Evolutionary conservation across 2,797 vertebrate genomes (phyloP).

Genomic region (Darevskia mixta): DNA sequence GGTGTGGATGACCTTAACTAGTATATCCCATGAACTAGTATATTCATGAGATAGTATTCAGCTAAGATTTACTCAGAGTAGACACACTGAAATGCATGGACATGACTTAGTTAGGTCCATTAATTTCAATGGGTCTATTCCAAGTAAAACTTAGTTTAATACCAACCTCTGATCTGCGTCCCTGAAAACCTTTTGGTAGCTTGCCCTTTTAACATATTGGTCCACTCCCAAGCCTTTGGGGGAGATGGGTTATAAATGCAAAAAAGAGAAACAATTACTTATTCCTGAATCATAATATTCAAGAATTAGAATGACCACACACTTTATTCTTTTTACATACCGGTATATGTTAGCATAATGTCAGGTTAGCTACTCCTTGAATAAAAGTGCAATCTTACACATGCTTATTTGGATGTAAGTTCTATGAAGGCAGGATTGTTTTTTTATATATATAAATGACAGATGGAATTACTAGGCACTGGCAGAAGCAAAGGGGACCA

Average conservation of each 20-base stretch:
- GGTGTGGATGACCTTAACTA: not conserved
- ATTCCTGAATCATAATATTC: not conserved
- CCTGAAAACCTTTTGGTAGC: not conserved
- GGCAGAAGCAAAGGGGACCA: not conserved
- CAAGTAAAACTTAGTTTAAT: too few relatives aligned
- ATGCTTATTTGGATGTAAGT: too few relatives aligned
- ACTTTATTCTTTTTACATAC: not conserved
- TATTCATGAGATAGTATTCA: not conserved
- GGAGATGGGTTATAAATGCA: not conserved
- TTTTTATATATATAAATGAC: too few relatives aligned
- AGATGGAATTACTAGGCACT: too few relatives aligned
- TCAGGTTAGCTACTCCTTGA: too few relatives aligned
- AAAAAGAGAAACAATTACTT: not conserved
- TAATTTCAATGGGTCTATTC: too few relatives aligned
- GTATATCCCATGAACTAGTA: not conserved
- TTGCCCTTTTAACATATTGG: not conserved
- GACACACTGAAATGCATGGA: too few relatives aligned
- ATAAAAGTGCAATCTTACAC: too few relatives aligned
- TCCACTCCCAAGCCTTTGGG: not conserved
- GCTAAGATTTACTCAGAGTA: too few relatives aligned
- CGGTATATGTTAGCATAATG: too few relatives aligned
- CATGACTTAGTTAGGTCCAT: too few relatives aligned
- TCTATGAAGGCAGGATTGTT: too few relatives aligned
- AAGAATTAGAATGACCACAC: not conserved
- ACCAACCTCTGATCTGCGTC: not conserved